phyloP scores from a whole-genome alignment of 2,888 invertebrate species.

The Lochmaea crataegi region DNA sequence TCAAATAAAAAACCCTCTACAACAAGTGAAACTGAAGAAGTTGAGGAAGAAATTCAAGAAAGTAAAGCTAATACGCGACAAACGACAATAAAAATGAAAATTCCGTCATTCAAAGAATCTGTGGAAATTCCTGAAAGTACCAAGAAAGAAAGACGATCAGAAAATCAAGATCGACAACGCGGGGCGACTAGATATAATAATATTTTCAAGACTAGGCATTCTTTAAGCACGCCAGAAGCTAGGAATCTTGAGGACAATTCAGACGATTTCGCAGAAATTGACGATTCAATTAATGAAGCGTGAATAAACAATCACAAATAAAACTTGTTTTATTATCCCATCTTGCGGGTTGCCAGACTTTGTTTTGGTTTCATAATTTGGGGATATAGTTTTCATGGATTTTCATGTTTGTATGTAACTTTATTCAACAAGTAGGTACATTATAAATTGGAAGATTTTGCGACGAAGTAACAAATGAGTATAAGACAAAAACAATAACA shows the following conservation, averaged over 20 bases:
- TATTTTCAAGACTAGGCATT: constrained; percentile 29
- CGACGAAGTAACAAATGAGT: constrained; percentile 41
- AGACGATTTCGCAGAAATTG: constrained; percentile 35
- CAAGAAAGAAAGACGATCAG: constrained; percentile 22
- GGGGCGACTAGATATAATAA: constrained; percentile 3
- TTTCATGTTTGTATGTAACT: constrained; percentile 36
- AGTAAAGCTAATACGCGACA: constrained; percentile 32
- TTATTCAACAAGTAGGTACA: constrained; percentile 41
- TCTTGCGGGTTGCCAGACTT: background rate
- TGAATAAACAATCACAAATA: constrained; percentile 23
- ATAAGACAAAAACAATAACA: constrained; percentile 45
- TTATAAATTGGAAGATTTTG: constrained; percentile 41
- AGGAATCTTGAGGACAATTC: constrained; percentile 12
- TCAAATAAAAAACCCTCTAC: constrained; percentile 49
- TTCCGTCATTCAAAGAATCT: constrained; percentile 20
- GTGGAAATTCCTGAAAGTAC: constrained; percentile 15
- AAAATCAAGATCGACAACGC: constrained; percentile 13
- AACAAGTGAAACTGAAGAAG: constrained; percentile 14
- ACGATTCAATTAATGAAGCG: constrained; percentile 39
- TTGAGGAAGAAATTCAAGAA: constrained; percentile 36
- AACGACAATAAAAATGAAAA: constrained; percentile 31
- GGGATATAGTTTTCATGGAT: constrained; percentile 14
- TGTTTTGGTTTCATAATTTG: background rate
- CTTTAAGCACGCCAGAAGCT: constrained; percentile 22
- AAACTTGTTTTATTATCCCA: background rate